Conservation (phyloP, 2,113 vertebrate genomes). For the Rhinopomastus cyanomelas region DNA sequence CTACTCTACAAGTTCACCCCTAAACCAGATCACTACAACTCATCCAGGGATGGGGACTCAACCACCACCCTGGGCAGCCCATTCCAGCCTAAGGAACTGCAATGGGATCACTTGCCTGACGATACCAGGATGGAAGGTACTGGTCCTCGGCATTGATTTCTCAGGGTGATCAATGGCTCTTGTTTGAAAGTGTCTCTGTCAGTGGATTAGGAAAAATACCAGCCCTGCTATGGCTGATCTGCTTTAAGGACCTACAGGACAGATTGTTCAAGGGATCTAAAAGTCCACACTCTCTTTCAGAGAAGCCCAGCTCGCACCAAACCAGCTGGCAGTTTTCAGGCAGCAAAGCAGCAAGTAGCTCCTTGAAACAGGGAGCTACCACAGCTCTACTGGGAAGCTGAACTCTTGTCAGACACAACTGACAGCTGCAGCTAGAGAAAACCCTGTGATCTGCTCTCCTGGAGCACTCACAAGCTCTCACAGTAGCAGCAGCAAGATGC, state of each 20-base stretch:
- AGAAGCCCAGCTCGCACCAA: background rate
- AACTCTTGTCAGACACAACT: background rate
- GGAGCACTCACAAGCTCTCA: background rate
- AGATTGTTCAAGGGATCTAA: background rate
- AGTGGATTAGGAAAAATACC: constrained; percentile 11
- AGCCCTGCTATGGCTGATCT: background rate
- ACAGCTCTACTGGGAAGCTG: background rate
- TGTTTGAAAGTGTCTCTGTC: constrained; percentile 8
- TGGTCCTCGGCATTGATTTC: constrained; percentile 3
- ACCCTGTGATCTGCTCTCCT: background rate
- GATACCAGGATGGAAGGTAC: background rate
- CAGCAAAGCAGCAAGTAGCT: background rate
- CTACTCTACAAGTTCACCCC: too few species aligned
- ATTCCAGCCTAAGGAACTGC: background rate
- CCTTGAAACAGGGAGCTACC: background rate
- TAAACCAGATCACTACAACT: too few species aligned
- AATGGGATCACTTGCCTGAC: background rate
- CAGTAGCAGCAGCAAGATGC: background rate
- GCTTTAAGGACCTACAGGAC: background rate
- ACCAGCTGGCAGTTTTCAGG: background rate
- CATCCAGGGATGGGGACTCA: too few species aligned
- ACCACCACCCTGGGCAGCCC: too few species aligned
- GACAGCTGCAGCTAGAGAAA: background rate
- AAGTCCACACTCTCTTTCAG: background rate
- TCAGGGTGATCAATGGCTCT: constrained; percentile 11